A percentile compares a stretch with the other conserved stretches of the same genome.
phyloP scores from a whole-genome alignment of 2,113 vertebrate species.

The Axis porcinus region DNA sequence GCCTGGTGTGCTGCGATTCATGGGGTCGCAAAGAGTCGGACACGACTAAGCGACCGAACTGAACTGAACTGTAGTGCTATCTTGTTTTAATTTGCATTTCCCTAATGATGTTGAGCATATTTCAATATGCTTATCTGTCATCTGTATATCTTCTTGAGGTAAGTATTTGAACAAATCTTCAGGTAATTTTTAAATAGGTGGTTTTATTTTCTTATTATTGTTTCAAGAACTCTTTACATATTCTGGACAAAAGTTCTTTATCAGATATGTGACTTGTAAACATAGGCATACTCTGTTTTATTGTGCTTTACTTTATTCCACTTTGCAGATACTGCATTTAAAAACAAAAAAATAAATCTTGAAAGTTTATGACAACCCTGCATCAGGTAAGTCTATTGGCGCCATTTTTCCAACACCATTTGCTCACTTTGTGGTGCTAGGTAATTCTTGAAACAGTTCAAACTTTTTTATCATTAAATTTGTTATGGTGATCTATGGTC shows the following conservation, averaged over 20 bases:
- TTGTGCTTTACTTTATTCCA: not conserved
- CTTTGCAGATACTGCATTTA: not conserved
- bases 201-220: not conserved
- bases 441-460: not conserved
- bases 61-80: not conserved
- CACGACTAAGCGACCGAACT: no score
- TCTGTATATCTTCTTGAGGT: not conserved
- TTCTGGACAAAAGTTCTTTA: not conserved
- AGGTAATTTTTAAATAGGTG: not conserved
- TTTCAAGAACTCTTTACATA: not conserved
- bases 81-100: conserved; percentile 1
- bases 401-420: not conserved
- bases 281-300: not conserved
- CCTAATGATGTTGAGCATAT: not conserved
- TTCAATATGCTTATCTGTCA: not conserved
- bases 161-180: not conserved
- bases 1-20: no score
- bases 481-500: not conserved
- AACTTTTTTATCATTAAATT: not conserved
- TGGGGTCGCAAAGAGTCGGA: no score
- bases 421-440: not conserved
- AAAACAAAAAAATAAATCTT: not conserved
- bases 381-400: not conserved
- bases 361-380: not conserved
- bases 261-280: not conserved